A percentile compares a stretch with the other conserved stretches of the same genome.
Evolutionary conservation across 37 sponge, comb jelly and placozoan genomes (phyloP).

Genomic region (Cladorhizidae sp.): DNA sequence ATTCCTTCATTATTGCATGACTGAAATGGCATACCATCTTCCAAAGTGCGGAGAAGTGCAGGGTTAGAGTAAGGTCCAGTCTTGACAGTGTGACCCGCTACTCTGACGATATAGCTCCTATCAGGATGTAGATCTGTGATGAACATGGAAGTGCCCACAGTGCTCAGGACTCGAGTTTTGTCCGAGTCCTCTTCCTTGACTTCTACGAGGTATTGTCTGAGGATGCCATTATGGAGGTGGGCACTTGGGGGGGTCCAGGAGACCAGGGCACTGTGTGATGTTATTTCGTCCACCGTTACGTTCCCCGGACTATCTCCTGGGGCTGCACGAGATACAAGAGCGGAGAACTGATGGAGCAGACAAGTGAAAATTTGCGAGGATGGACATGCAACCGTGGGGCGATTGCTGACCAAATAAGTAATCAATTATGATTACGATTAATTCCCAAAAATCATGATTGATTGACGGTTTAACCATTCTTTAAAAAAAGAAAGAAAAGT

Average conservation of each 20-base stretch:
- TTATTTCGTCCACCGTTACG: neutral
- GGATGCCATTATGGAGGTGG: neutral
- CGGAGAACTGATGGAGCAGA: neutral
- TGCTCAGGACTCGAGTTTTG: neutral
- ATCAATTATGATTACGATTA: too few species aligned
- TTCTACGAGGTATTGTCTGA: slow-evolving; percentile 11
- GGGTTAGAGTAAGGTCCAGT: slow-evolving; percentile 1
- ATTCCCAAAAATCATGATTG: too few species aligned
- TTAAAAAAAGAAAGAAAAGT: too few species aligned
- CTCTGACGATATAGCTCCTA: slow-evolving; percentile 4
- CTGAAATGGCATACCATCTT: too few species aligned
- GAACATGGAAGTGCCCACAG: neutral
- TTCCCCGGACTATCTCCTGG: neutral
- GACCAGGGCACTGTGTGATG: neutral
- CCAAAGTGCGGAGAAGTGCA: neutral
- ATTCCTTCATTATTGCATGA: too few species aligned
- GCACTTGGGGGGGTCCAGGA: slow-evolving; percentile 25
- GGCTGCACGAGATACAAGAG: neutral
- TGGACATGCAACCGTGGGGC: too few species aligned
- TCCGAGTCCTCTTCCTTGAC: neutral
- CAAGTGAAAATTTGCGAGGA: too few species aligned
- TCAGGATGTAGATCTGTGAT: slow-evolving; percentile 16
- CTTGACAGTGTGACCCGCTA: slow-evolving; percentile 11
- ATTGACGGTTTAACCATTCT: too few species aligned
- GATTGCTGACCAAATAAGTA: too few species aligned